Percentiles rank a stretch among this genome's conserved stretches.
Evolutionary conservation across 2,113 vertebrate genomes (phyloP).

Genomic region (Carettochelys insculpta): DNA sequence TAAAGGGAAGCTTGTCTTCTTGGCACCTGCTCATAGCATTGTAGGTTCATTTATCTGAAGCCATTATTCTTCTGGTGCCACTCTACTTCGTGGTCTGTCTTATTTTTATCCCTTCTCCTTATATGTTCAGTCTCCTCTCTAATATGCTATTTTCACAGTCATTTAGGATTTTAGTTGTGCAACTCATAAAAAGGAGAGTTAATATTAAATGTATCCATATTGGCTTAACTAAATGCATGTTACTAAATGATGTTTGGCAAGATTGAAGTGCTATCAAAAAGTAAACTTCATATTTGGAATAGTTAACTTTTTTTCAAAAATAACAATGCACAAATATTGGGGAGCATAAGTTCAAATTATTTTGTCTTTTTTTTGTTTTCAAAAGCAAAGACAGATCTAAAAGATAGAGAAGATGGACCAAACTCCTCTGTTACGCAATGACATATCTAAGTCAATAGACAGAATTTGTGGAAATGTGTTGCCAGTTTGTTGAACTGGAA

Average conservation of each 20-base stretch:
- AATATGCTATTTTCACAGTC: not conserved
- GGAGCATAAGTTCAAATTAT: not conserved
- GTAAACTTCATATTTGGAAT: not conserved
- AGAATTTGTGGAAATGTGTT: not conserved
- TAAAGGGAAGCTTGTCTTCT: not conserved
- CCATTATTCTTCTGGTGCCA: not conserved
- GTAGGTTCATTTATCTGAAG: not conserved
- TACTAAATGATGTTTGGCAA: not conserved
- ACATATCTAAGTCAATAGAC: not conserved
- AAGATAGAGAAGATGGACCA: too few relatives aligned
- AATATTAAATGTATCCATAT: not conserved
- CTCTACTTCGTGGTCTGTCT: not conserved
- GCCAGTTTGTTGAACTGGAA: not conserved
- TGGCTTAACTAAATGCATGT: not conserved
- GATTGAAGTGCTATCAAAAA: not conserved
- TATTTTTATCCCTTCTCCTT: not conserved
- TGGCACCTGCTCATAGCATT: not conserved
- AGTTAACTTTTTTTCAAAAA: not conserved
- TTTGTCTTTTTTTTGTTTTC: not conserved
- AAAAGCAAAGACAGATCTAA: not conserved
- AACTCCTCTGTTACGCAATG: too few relatives aligned
- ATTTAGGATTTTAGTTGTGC: not conserved
- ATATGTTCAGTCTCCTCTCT: not conserved
- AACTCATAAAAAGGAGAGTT: not conserved
- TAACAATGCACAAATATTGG: not conserved